A percentile compares a stretch with the other conserved stretches of the same genome.
Conservation (phyloP, 2,888 invertebrate species). For the Antheraea yamamai region DNA sequence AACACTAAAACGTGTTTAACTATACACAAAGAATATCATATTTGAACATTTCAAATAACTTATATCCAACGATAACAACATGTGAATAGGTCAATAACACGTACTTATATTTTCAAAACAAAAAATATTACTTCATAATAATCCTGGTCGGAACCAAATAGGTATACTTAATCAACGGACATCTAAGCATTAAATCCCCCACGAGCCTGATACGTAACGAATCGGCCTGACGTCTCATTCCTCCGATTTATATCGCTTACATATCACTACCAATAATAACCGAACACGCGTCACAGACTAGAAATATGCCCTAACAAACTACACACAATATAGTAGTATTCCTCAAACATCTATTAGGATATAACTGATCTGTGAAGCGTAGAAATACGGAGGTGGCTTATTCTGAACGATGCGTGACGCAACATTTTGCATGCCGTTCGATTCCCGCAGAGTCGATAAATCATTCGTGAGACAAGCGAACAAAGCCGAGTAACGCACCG, state of each 20-base stretch:
- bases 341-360: neutral
- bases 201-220: slow-evolving; percentile 70
- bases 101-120: slow-evolving; percentile 20
- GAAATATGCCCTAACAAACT: slow-evolving; percentile 10
- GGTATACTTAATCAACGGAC: slow-evolving; percentile 73
- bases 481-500: slow-evolving; percentile 79
- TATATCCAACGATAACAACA: neutral
- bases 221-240: slow-evolving; percentile 79
- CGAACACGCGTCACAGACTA: slow-evolving; percentile 41
- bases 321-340: slow-evolving; percentile 7
- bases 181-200: slow-evolving; percentile 68
- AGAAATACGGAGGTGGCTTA: slow-evolving; percentile 32
- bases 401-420: slow-evolving; percentile 65
- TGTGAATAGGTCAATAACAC: neutral
- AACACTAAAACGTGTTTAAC: neutral
- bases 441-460: slow-evolving; percentile 63
- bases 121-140: slow-evolving; percentile 51
- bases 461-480: slow-evolving; percentile 71
- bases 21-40: neutral
- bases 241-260: slow-evolving; percentile 69
- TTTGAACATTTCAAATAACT: neutral
- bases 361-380: slow-evolving; percentile 43
- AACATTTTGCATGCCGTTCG: slow-evolving; percentile 75
- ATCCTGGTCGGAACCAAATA: slow-evolving; percentile 67
- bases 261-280: slow-evolving; percentile 43